phyloP scores from a whole-genome alignment of 2,888 invertebrate species.

The Plagiodera versicolora region DNA sequence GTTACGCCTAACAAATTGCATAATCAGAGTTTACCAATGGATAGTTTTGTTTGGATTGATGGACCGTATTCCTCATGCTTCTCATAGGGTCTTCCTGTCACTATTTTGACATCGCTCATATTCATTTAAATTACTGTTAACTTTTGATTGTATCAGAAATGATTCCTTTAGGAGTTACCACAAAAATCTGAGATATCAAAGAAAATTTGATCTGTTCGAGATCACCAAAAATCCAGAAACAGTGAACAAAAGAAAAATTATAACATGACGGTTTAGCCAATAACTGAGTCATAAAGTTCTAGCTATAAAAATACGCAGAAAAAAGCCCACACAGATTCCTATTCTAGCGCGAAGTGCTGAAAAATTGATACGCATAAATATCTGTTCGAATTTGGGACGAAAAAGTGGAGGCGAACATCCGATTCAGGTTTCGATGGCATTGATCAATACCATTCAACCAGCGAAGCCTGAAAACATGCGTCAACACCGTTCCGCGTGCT shows the following conservation, averaged over 20 bases:
- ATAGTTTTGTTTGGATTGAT: too few species aligned
- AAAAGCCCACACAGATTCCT: neutral
- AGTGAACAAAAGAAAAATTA: neutral
- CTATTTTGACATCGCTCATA: too few species aligned
- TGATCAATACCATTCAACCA: conserved; percentile 61
- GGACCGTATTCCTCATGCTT: too few species aligned
- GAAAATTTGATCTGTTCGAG: too few species aligned
- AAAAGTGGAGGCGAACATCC: conserved; percentile 39
- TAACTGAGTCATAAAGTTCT: neutral
- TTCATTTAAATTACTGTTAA: too few species aligned
- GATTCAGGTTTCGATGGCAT: conserved; percentile 47
- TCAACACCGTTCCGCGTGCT: conserved; percentile 53
- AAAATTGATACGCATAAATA: conserved; percentile 18
- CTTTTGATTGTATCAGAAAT: too few species aligned
- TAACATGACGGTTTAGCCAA: neutral
- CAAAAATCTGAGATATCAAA: too few species aligned
- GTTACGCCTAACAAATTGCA: too few species aligned
- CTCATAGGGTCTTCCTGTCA: too few species aligned
- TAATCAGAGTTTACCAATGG: too few species aligned
- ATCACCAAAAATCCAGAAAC: too few species aligned
- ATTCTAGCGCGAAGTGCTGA: conserved; percentile 8
- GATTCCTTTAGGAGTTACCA: too few species aligned
- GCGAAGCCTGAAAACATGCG: conserved; percentile 66
- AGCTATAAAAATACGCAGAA: neutral
- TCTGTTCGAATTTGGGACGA: conserved; percentile 21